Evolutionary conservation across 35 echinoderm and acorn worm species (phyloP).

Genomic region (Diadema setosum): DNA sequence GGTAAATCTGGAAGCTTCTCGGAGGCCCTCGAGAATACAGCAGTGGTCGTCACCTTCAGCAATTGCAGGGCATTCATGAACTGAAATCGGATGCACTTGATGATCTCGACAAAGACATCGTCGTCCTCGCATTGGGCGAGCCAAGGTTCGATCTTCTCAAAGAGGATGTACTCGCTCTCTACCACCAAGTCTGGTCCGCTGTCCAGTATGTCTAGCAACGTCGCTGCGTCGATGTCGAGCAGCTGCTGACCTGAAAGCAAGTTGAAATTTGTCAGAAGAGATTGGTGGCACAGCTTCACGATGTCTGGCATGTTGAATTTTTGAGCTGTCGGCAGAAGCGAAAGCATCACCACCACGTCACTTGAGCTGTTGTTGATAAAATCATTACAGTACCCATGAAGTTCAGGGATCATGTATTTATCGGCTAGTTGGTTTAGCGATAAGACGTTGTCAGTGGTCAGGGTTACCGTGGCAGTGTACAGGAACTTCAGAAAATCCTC

Average conservation of each 20-base stretch:
- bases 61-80: slow-evolving; percentile 12
- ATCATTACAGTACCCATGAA: slow-evolving; percentile 41
- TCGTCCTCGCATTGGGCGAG: neutral
- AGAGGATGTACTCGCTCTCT: neutral
- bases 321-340: neutral
- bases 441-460: slow-evolving; percentile 39
- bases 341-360: neutral
- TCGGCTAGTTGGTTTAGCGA: slow-evolving; percentile 58
- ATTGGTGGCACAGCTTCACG: neutral
- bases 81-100: neutral
- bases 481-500: slow-evolving; percentile 68
- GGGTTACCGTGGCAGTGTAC: slow-evolving; percentile 52
- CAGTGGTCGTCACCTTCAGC: neutral
- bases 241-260: neutral
- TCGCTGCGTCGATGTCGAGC: neutral
- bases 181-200: neutral
- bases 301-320: neutral
- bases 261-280: neutral
- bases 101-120: neutral
- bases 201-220: neutral
- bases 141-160: neutral
- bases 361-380: neutral
- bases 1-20: neutral
- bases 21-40: neutral
- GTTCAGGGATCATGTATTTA: slow-evolving; percentile 61